Evolutionary conservation across 2,888 invertebrate genomes (phyloP).

Genomic region (Heliothis peltigera): DNA sequence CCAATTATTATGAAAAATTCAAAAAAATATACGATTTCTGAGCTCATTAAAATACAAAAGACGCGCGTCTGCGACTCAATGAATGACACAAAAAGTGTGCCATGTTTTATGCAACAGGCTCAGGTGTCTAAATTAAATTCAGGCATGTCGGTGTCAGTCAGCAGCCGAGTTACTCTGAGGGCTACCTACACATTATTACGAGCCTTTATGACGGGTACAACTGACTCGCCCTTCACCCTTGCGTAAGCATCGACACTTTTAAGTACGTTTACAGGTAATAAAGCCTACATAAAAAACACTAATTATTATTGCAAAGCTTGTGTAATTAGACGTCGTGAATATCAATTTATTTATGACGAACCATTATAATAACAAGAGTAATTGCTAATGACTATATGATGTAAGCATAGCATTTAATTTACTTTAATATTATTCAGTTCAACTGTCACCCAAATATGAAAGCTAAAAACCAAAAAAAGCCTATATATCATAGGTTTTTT

Average conservation of each 20-base stretch:
- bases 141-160: slow-evolving; percentile 79
- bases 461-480: too few species aligned
- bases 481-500: too few species aligned
- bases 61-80: slow-evolving; percentile 63
- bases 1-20: slow-evolving; percentile 29
- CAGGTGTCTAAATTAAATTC: slow-evolving; percentile 85
- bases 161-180: slow-evolving; percentile 64
- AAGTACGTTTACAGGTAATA: too few species aligned
- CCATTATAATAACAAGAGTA: too few species aligned
- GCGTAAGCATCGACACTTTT: background rate
- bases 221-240: background rate
- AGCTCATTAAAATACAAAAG: slow-evolving; percentile 79
- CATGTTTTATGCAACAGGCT: slow-evolving; percentile 82
- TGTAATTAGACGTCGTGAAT: too few species aligned
- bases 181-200: slow-evolving; percentile 32
- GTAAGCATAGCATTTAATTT: too few species aligned
- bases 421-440: too few species aligned
- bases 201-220: background rate
- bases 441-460: too few species aligned
- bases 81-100: slow-evolving; percentile 73
- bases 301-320: too few species aligned
- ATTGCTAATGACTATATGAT: too few species aligned
- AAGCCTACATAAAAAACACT: too few species aligned
- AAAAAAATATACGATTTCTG: slow-evolving; percentile 68
- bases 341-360: too few species aligned